Base-by-base conservation (phyloP, 2,113 vertebrate species). In the Cygnus atratus region DNA sequence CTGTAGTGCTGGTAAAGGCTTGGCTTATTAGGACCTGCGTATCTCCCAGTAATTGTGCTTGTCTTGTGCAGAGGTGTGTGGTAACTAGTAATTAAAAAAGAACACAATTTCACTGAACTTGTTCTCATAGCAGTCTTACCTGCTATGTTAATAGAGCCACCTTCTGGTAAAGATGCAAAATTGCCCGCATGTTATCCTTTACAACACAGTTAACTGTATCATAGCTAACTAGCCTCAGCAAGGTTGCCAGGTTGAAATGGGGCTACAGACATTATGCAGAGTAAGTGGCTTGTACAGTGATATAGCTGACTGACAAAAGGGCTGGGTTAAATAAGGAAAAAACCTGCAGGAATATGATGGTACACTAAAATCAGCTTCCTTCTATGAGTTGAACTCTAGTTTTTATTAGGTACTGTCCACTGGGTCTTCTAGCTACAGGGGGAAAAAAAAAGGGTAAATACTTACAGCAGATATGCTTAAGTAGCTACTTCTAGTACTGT, bases 91-190 rank as follows among this genome's bases (percentile, higher is more conserved):
- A 24, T 50, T 50, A 25, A 50, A 50, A 50, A 24, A 11, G 15
- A 43, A 43, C 12, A 50, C 15, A 10, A 14, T 57, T 93, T 75
- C 33, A 10, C 22, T 35, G 37, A 70, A 20, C 44, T 62, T 52
- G 4, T 61, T 92, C 29, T 88, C 24, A 3, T 15, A 28, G 58
- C 18, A 62, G 5, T 41, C n/a, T 66, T 76, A 31, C 65, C 48
- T 83, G 8, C 43, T 76, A 0, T 70, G 89, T 73, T 87, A 79
- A 79, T 44, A 84, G 94, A 44, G 93, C 89, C 94, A 92, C 71
- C 96, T 95, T 92, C 89, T 96, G 96, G 93, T 85, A 85, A 85
- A 87, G 59, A 55, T 7, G 19, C 2, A 62, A 83, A 90, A 92
- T 58, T 10, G 55, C 29, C 41, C 50, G 41, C 4, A 4, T 37